Conservation (phyloP, 2,113 vertebrate species). For the human region GRCh38 chr16:61694001-61694500, state of each 20-base stretch:
- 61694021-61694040: background rate
- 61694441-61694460: background rate
- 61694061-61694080: background rate
- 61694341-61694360: background rate
- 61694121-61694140: background rate
- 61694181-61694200: background rate
- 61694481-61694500: too few relatives aligned
- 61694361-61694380: background rate
- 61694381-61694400: background rate
- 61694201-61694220: background rate
- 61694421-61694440: background rate
- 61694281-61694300: background rate
- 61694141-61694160: background rate
- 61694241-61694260: background rate
- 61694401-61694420: background rate
- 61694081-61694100: background rate
- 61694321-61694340: background rate
- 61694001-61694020: background rate
- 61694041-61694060: background rate
- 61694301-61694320: background rate
- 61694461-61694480: too few relatives aligned
- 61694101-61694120: background rate
- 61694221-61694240: background rate
- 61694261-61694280: background rate
- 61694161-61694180: background rate